Percentiles rank a stretch among this genome's conserved stretches.
Conservation (phyloP, 2,113 vertebrate species). For the Monarcha castaneiventris region DNA sequence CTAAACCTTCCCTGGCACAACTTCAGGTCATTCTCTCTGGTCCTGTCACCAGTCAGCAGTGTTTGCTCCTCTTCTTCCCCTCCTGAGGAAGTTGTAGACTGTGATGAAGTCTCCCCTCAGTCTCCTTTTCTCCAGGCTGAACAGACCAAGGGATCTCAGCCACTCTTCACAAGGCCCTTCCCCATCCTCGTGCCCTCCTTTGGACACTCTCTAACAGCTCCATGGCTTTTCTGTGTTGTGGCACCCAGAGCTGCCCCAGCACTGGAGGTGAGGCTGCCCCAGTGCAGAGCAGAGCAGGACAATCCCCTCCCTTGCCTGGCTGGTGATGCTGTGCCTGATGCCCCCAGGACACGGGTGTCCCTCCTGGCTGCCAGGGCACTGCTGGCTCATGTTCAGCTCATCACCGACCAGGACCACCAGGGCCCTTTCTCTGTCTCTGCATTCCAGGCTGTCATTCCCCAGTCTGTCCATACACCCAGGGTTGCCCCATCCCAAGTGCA, state of each 20-base stretch:
- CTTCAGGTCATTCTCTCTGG: too few relatives aligned
- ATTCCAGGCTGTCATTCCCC: neutral
- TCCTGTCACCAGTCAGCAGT: neutral
- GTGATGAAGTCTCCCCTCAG: neutral
- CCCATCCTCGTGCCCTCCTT: accelerated
- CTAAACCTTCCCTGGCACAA: neutral
- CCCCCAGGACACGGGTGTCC: neutral
- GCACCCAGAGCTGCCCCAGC: neutral
- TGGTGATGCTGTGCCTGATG: neutral
- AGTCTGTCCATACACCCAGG: neutral
- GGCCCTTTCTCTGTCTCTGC: neutral
- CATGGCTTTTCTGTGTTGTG: neutral
- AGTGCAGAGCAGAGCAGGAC: neutral
- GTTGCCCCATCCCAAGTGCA: neutral
- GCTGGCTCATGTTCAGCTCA: neutral
- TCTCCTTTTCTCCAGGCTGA: neutral
- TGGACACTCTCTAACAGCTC: neutral
- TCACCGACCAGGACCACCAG: neutral
- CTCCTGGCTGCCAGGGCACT: neutral
- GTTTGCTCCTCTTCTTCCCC: neutral
- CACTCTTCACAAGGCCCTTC: neutral
- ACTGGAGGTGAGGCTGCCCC: neutral
- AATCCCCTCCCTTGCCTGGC: neutral
- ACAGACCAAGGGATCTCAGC: neutral
- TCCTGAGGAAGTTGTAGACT: neutral